Evolutionary conservation across 2,113 vertebrate species (phyloP).

Genomic region (Cyphomyrus plagiostoma): DNA sequence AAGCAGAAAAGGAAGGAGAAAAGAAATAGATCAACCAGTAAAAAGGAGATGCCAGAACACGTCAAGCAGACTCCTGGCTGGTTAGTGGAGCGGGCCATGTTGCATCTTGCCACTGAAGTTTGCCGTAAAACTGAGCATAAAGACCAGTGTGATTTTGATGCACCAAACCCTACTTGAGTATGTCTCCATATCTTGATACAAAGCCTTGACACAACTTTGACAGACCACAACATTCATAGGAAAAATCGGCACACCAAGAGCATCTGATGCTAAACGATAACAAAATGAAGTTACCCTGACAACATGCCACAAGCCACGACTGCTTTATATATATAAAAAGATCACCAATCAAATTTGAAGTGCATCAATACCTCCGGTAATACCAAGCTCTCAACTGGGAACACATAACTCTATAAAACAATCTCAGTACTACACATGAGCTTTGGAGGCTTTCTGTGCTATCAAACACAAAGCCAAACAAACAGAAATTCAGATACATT

Average conservation of each 20-base stretch:
- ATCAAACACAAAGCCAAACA: background rate
- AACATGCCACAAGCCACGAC: background rate
- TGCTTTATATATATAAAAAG: background rate
- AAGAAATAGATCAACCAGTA: slow-evolving; percentile 39
- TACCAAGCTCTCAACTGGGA: background rate
- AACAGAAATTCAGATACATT: background rate
- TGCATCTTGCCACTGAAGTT: background rate
- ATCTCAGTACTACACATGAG: background rate
- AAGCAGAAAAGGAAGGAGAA: slow-evolving; percentile 64
- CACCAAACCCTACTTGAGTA: background rate
- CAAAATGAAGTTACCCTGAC: background rate
- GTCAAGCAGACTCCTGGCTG: slow-evolving; percentile 10
- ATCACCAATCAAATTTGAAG: background rate
- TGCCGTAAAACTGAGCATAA: background rate
- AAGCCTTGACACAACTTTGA: background rate
- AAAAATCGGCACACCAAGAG: background rate
- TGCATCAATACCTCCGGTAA: background rate
- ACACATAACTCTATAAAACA: background rate
- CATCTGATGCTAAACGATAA: background rate
- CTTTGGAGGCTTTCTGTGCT: background rate
- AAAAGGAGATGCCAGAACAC: slow-evolving; percentile 42
- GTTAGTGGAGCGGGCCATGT: background rate
- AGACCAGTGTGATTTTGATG: background rate
- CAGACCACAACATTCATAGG: background rate
- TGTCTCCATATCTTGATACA: background rate